Evolutionary conservation across 2,113 vertebrate genomes (phyloP), one percentile per base, ranked within the genome.

Genomic region (Climacteris rufus): DNA sequence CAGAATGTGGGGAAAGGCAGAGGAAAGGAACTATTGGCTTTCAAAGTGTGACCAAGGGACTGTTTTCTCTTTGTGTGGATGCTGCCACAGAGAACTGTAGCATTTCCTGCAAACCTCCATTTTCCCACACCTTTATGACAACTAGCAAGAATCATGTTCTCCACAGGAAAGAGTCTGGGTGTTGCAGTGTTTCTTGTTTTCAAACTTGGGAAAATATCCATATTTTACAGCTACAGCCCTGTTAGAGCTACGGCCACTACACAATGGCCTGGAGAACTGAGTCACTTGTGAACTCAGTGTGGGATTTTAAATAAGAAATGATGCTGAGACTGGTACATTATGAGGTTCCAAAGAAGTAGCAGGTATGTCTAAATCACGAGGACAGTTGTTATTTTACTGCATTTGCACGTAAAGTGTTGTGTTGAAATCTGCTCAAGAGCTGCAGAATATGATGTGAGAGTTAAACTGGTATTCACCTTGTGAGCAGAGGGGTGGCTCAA

Each of bases 31-130:
- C 37, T 68, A 15, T 7, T 81, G 11, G 20, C 37, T 71, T 85
- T 64, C 45, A 68, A 79, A 27, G 47, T 37, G 16, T 27, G 28
- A 39, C 15, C 23, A 83, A 90, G 45, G 33, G 75, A 85, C 50
- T 24, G 16, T 90, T 87, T 95, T 80, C 76, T 66, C 37, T 76
- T 85, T 72, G 47, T 87, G 49, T 66, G 60, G 87, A 84, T 81
- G 65, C 61, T 95, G 68, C 82, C 59, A 93, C 42, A 81, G 56
- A 65, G 44, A 92, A 90, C 18, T 76, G 57, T 37, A 96, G 68
- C 65, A 70, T 90, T 96, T 96, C 83, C 90, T 65, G 88, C 71
- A 89, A 87, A 57, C 44, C 49, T 83, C 44, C 47, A 60, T 93
- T 87, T 89, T 30, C 69, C 68, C 15, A 66, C 37, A 90, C 56